Conservation (phyloP, 2,113 vertebrate species). For the Datnioides undecimradiatus region DNA sequence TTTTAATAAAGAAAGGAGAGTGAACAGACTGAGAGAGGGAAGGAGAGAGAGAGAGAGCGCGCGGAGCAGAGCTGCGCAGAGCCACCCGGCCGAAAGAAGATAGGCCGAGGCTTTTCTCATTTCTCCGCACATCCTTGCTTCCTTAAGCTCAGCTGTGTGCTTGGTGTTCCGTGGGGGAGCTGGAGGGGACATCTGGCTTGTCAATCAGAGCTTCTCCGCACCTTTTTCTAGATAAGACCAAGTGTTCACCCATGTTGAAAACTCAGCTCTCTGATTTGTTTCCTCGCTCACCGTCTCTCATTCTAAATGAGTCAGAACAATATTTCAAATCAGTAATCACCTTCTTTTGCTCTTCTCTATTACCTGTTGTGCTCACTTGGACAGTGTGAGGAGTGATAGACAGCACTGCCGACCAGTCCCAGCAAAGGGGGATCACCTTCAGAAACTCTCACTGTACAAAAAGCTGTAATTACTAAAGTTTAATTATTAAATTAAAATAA, state of each 20-base stretch:
- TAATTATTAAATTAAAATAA: too few relatives aligned
- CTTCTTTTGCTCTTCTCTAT: neutral
- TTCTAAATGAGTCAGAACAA: neutral
- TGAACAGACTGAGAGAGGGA: constrained; percentile 37
- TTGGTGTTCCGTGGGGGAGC: constrained; percentile 61
- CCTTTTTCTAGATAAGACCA: constrained; percentile 59
- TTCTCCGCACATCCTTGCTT: constrained; percentile 65
- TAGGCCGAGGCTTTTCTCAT: constrained; percentile 71
- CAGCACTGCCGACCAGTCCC: neutral
- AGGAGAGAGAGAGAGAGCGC: too few relatives aligned
- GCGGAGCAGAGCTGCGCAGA: constrained; percentile 27
- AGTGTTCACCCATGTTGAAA: constrained; percentile 39
- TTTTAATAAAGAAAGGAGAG: constrained; percentile 82
- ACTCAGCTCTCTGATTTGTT: constrained; percentile 31
- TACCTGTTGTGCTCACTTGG: neutral
- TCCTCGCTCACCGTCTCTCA: constrained; percentile 11
- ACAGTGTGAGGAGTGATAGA: neutral
- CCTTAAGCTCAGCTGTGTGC: constrained; percentile 66
- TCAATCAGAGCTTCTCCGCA: constrained; percentile 63
- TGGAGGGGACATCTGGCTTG: constrained; percentile 59
- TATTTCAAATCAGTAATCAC: neutral
- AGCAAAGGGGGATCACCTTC: neutral
- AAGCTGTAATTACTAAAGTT: too few relatives aligned
- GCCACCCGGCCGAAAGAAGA: constrained; percentile 69
- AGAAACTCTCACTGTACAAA: neutral